These are phyloP conservation scores for Acanthoscelides obtectus DNA, from an alignment of 2,888 invertebrate genomes.

Conservation along the genomic window DNA sequence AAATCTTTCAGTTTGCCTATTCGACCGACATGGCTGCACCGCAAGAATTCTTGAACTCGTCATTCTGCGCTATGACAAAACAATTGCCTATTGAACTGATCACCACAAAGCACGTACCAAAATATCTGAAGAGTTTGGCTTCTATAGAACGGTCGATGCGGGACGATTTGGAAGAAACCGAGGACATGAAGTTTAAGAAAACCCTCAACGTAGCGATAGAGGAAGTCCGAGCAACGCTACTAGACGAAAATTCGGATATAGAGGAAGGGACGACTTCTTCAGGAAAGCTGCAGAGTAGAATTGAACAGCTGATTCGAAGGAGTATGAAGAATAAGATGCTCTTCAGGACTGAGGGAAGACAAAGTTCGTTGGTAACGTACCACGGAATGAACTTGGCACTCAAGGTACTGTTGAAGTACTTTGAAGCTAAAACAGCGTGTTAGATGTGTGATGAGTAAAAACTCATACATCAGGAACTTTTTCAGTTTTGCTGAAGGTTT, in stretches of 20 bases:
- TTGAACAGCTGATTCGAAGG: not conserved
- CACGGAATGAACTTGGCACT: conserved; percentile 1
- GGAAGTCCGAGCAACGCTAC: not conserved
- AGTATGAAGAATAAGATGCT: conserved; percentile 1
- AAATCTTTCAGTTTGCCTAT: not conserved
- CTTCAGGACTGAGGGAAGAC: not conserved
- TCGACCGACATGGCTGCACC: not conserved
- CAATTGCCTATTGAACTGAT: not conserved
- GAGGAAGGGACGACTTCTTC: not conserved
- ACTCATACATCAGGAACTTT: too few relatives aligned
- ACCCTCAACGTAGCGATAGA: not conserved
- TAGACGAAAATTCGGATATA: not conserved
- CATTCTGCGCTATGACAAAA: not conserved
- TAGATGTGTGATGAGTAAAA: not conserved
- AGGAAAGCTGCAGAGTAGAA: not conserved
- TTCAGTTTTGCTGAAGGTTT: too few relatives aligned
- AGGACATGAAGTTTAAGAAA: not conserved
- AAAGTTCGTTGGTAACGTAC: not conserved
- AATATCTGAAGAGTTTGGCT: not conserved
- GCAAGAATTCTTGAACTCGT: not conserved
- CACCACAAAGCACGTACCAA: not conserved
- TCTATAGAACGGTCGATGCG: not conserved
- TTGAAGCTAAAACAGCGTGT: not conserved
- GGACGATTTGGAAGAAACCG: not conserved
- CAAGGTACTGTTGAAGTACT: conserved; percentile 1